Percentiles rank a stretch among this genome's conserved stretches.
Evolutionary conservation across 2,888 invertebrate genomes (phyloP).

Genomic region (Andrena trimmerana): DNA sequence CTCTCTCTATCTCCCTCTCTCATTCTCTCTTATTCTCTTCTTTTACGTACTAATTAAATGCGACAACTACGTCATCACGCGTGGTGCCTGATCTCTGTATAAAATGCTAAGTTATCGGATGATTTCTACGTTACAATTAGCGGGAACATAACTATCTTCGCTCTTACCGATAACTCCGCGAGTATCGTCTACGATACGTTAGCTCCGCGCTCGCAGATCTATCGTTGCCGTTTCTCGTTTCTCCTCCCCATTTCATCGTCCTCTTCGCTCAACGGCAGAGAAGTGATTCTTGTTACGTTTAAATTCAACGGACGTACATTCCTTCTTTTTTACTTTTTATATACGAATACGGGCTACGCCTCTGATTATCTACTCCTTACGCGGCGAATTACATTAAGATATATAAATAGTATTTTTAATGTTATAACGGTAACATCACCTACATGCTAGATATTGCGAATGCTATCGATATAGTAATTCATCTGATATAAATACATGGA

Average conservation of each 20-base stretch:
- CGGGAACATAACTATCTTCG: conserved; percentile 7
- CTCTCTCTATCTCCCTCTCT: neutral
- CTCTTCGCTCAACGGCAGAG: conserved; percentile 7
- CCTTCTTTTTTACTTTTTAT: conserved; percentile 33
- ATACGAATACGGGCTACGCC: conserved; percentile 76
- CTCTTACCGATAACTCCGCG: conserved; percentile 21
- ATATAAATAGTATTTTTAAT: conserved; percentile 83
- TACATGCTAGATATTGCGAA: conserved; percentile 70
- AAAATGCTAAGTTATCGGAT: conserved; percentile 40
- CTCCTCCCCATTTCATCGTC: neutral
- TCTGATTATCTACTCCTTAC: conserved; percentile 71
- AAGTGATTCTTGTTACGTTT: conserved; percentile 69
- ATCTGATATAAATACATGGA: conserved; percentile 69
- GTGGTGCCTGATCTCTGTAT: conserved; percentile 30
- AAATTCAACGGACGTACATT: conserved; percentile 66
- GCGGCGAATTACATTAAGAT: conserved; percentile 72
- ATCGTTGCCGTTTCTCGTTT: neutral
- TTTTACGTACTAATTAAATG: conserved; percentile 2
- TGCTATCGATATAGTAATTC: conserved; percentile 64
- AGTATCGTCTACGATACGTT: conserved; percentile 4
- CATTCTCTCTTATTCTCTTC: neutral
- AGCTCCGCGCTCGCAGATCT: too few relatives aligned
- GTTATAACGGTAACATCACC: conserved; percentile 82
- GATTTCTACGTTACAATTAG: conserved; percentile 18
- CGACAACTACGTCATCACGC: conserved; percentile 30